These are phyloP conservation scores for Apis florea DNA, from an alignment of 1,140 invertebrate species.

Conservation along the genomic window DNA sequence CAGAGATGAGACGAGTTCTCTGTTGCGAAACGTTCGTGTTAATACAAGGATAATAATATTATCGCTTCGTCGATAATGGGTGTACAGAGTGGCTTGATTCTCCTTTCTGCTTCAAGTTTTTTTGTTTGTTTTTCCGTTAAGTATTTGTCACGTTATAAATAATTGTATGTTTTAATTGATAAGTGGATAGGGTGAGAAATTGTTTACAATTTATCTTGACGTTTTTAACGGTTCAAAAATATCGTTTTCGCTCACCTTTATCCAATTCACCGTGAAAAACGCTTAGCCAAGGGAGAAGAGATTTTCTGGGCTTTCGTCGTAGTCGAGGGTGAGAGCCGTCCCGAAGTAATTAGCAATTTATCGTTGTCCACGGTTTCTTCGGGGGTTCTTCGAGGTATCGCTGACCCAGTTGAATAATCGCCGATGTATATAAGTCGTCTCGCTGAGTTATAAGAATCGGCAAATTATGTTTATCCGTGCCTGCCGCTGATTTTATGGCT, in stretches of 20 bases:
- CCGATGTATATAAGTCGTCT: constrained; percentile 11
- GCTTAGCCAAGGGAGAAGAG: neutral
- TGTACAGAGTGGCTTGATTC: no score
- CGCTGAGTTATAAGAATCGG: neutral
- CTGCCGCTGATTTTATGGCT: neutral
- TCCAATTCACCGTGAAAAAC: neutral
- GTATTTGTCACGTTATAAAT: no score
- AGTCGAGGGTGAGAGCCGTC: constrained; percentile 31
- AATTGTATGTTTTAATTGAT: neutral
- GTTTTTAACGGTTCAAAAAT: neutral
- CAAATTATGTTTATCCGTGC: constrained; percentile 8
- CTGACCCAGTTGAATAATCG: constrained; percentile 16
- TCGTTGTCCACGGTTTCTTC: constrained; percentile 41
- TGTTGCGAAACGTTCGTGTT: neutral
- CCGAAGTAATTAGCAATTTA: constrained; percentile 64
- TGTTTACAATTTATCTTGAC: neutral
- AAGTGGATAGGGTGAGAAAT: neutral
- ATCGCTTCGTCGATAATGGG: no score
- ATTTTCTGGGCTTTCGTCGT: constrained; percentile 10
- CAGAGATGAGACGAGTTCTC: neutral
- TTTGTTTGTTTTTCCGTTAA: no score
- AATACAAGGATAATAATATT: no score
- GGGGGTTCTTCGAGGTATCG: constrained; percentile 15
- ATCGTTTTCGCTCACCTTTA: neutral
- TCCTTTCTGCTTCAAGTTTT: no score